Percentiles rank a stretch among this genome's conserved stretches.
These are phyloP conservation scores for Gymnothorax reevesii DNA, from an alignment of 2,797 vertebrate genomes.

Conservation along the genomic window DNA sequence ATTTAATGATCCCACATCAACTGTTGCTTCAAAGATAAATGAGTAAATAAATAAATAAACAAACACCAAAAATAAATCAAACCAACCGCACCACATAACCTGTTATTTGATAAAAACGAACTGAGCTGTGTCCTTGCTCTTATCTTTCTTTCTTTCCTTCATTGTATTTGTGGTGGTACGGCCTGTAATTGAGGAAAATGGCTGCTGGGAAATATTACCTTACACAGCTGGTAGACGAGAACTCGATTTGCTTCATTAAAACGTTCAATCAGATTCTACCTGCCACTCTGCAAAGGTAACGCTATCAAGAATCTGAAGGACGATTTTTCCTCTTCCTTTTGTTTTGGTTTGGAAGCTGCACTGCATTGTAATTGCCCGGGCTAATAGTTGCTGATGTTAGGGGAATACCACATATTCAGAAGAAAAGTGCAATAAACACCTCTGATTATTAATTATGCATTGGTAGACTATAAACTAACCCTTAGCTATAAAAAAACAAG, in stretches of 20 bases:
- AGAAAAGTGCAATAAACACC: too few species aligned
- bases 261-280: not conserved
- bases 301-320: not conserved
- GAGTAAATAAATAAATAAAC: not conserved
- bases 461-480: too few species aligned
- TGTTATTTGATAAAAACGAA: not conserved
- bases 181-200: too few species aligned
- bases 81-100: not conserved
- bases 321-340: too few species aligned
- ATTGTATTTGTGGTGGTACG: not conserved
- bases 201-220: too few species aligned
- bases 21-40: not conserved
- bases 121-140: not conserved
- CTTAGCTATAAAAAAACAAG: too few species aligned
- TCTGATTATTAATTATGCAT: too few species aligned
- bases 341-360: too few species aligned
- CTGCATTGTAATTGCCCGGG: too few species aligned
- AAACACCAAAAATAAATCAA: not conserved
- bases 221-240: too few species aligned
- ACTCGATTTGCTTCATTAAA: not conserved
- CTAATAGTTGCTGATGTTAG: too few species aligned
- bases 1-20: not conserved
- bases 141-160: not conserved
- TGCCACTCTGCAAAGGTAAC: not conserved
- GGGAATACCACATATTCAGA: too few species aligned